Evolutionary conservation across 1,140 invertebrate species (phyloP).

Genomic region (Tenebrio molitor): DNA sequence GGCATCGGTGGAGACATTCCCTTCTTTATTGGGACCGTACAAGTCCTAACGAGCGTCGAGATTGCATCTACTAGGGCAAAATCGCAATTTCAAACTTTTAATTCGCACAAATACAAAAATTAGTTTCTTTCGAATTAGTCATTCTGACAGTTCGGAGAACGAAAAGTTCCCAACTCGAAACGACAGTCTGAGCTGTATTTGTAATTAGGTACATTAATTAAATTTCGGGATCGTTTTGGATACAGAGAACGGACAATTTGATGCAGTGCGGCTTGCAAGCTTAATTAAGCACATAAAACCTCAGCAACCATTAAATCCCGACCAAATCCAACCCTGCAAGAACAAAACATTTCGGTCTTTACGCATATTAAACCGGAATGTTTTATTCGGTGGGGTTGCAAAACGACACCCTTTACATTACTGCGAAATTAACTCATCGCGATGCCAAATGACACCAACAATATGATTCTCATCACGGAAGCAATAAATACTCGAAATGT

Average conservation of each 20-base stretch:
- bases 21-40: no score
- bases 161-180: neutral
- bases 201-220: slow-evolving; percentile 4
- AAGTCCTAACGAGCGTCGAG: no score
- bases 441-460: no score
- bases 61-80: no score
- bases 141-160: no score
- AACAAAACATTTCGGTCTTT: slow-evolving; percentile 25
- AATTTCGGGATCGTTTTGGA: neutral
- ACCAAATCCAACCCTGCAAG: slow-evolving; percentile 8
- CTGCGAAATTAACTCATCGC: neutral
- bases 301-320: slow-evolving; percentile 14
- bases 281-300: slow-evolving; percentile 32
- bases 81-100: no score
- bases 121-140: no score
- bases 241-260: neutral
- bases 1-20: no score
- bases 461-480: no score
- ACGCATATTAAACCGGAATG: slow-evolving; percentile 13
- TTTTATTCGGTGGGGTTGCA: neutral
- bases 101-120: no score
- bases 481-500: no score
- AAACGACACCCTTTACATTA: neutral
- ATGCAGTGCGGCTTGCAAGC: slow-evolving; percentile 2
- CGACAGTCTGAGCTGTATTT: neutral